Conservation (phyloP, 1,140 invertebrate genomes). For the Pseudomyrmex pallidus region DNA sequence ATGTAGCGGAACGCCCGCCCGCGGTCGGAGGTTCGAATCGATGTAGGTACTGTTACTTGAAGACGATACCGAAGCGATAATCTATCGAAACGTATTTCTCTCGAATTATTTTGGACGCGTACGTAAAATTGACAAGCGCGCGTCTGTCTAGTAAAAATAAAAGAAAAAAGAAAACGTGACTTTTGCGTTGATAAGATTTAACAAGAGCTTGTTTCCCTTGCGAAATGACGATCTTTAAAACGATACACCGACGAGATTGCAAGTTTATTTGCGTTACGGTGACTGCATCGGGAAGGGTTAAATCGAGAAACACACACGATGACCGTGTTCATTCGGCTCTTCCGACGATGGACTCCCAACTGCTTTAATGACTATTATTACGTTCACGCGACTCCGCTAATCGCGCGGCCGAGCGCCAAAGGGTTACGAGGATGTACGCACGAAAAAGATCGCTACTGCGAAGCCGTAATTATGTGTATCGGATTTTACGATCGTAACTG, state of each 20-base stretch:
- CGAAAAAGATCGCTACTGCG: conserved; percentile 48
- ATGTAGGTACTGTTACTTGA: conserved; percentile 25
- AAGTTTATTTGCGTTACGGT: conserved; percentile 49
- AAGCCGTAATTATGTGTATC: conserved; percentile 49
- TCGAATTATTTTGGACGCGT: no score
- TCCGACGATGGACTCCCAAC: conserved; percentile 51
- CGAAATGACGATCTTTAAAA: conserved; percentile 39
- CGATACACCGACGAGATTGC: conserved; percentile 1
- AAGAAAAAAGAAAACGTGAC: not conserved
- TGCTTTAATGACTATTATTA: conserved; percentile 58
- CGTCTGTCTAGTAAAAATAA: not conserved
- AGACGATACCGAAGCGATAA: not conserved
- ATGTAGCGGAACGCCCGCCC: conserved; percentile 41
- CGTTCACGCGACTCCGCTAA: conserved; percentile 58
- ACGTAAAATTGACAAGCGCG: no score
- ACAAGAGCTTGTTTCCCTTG: not conserved
- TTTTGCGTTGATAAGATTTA: no score
- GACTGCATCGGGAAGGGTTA: conserved; percentile 42
- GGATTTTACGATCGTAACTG: conserved; percentile 47
- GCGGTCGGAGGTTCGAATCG: conserved; percentile 24
- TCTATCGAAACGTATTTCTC: not conserved
- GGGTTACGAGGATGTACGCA: conserved; percentile 38
- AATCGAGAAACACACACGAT: conserved; percentile 48
- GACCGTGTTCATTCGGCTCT: conserved; percentile 40
- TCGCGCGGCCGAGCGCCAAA: conserved; percentile 22